Evolutionary conservation across 2,888 invertebrate species (phyloP).

Genomic region (Drosophila algonquin): DNA sequence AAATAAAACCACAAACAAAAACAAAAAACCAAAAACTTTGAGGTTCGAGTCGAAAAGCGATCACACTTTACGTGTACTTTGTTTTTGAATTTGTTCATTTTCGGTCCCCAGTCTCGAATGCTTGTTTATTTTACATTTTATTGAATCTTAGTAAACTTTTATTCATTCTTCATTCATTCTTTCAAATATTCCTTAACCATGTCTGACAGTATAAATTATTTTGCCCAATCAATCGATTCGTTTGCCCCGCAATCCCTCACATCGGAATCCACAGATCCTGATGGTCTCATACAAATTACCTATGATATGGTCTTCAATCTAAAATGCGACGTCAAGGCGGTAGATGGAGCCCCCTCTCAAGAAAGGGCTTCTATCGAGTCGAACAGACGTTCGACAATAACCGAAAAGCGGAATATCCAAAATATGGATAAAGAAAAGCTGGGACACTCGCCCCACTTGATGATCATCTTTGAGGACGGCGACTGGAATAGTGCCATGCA

Average conservation of each 20-base stretch:
- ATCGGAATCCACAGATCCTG: background rate
- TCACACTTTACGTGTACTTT: too few species aligned
- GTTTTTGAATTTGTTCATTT: background rate
- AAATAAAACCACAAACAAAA: background rate
- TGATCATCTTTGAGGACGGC: conserved; percentile 52
- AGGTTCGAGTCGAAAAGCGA: too few species aligned
- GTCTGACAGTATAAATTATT: conserved; percentile 22
- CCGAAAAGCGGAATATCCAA: background rate
- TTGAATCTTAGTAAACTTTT: too few species aligned
- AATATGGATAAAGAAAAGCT: background rate
- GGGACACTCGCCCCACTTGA: conserved; percentile 42
- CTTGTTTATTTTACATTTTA: background rate
- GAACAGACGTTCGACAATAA: background rate
- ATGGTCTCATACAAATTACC: background rate
- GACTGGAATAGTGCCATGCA: conserved; percentile 57
- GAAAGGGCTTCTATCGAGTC: background rate
- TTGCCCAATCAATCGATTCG: conserved; percentile 22
- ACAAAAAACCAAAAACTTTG: too few species aligned
- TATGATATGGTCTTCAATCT: conserved; percentile 20
- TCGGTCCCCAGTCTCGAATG: too few species aligned
- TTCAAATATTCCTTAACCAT: conserved; percentile 1
- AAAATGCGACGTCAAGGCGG: conserved; percentile 5
- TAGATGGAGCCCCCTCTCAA: background rate
- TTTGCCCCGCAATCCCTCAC: background rate
- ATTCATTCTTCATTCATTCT: background rate